phyloP scores from a whole-genome alignment of 1,140 invertebrate genomes.

The Drosophila mauritiana region DNA sequence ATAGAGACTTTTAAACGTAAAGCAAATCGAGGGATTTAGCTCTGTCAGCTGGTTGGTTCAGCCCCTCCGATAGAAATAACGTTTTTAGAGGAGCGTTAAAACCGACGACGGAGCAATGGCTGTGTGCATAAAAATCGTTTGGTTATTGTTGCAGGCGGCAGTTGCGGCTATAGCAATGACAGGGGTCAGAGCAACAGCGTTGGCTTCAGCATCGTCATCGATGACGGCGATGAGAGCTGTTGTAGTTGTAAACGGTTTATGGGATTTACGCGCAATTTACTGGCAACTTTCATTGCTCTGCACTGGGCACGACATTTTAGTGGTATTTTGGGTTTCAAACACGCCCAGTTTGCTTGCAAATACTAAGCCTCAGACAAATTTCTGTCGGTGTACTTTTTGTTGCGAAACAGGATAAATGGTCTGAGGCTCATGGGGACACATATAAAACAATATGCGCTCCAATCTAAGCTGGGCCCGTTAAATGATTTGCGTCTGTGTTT shows the following conservation, averaged over 20 bases:
- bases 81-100: conserved; percentile 39
- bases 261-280: conserved; percentile 82
- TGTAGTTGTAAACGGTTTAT: conserved; percentile 84
- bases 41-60: conserved; percentile 54
- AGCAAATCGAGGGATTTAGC: conserved; percentile 60
- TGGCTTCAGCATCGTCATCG: conserved; percentile 59
- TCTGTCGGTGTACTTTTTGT: conserved; percentile 17
- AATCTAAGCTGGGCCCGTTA: conserved; percentile 78
- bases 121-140: conserved; percentile 76
- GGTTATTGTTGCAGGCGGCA: conserved; percentile 79
- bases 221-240: conserved; percentile 68
- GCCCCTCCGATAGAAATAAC: background rate
- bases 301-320: conserved; percentile 4
- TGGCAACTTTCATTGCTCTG: conserved; percentile 69
- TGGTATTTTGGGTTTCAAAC: background rate
- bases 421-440: conserved; percentile 22
- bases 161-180: conserved; percentile 37
- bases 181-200: conserved; percentile 12
- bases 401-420: background rate
- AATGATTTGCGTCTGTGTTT: conserved; percentile 79
- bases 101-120: conserved; percentile 37
- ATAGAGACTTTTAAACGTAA: conserved; percentile 59
- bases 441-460: conserved; percentile 77
- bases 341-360: no score
- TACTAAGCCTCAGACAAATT: background rate